phyloP scores from a whole-genome alignment of 2,797 vertebrate species.

The Argentina silus region DNA sequence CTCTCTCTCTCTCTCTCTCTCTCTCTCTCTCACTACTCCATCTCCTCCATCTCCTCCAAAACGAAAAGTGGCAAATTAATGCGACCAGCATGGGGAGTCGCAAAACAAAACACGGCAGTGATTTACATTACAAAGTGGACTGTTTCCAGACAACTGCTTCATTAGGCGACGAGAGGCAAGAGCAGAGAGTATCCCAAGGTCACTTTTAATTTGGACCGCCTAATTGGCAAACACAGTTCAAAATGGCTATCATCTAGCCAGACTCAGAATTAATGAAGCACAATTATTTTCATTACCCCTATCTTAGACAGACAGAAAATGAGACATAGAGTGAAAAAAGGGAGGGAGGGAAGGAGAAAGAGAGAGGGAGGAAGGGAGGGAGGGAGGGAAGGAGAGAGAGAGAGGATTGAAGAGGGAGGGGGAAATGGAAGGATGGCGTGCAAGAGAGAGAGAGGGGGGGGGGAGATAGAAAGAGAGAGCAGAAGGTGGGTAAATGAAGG shows the following conservation, averaged over 20 bases:
- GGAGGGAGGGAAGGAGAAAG: constrained; percentile 35
- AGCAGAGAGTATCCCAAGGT: constrained; percentile 92
- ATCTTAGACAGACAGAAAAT: constrained; percentile 87
- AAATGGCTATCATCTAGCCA: constrained; percentile 97
- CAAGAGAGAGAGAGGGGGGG: constrained; percentile 28
- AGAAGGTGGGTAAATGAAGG: neutral
- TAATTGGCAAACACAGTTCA: constrained; percentile 99
- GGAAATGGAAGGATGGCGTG: neutral
- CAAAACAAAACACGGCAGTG: constrained; percentile 67
- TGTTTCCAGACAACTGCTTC: constrained; percentile 86
- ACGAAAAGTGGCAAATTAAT: constrained; percentile 59
- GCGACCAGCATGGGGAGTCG: constrained; percentile 55
- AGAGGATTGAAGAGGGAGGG: constrained; percentile 38
- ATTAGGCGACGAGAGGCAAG: constrained; percentile 88
- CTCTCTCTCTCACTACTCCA: neutral
- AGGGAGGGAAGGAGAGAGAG: constrained; percentile 15
- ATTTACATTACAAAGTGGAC: constrained; percentile 87
- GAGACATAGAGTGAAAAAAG: constrained; percentile 76
- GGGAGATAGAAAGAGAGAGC: constrained; percentile 11
- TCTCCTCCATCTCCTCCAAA: constrained; percentile 41
- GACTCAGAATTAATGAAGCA: constrained; percentile 96
- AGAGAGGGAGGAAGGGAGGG: constrained; percentile 21
- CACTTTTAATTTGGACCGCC: constrained; percentile 97
- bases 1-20: neutral
- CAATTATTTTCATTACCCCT: constrained; percentile 97